These are phyloP conservation scores for Nephrotoma guestfalica DNA, from an alignment of 2,888 invertebrate species.

Conservation along the genomic window DNA sequence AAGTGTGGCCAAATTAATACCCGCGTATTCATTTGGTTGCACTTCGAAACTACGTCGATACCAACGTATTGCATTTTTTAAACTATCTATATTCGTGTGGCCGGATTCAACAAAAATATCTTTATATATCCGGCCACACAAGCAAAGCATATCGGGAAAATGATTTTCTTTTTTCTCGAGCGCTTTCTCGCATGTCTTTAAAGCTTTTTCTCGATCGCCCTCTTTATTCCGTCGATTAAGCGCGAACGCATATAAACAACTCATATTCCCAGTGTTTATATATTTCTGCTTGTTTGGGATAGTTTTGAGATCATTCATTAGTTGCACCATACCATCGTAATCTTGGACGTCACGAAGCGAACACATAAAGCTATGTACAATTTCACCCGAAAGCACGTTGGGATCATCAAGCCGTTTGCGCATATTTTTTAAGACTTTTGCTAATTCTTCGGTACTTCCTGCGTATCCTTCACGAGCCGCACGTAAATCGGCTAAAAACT, in stretches of 20 bases:
- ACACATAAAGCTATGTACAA: constrained; percentile 85
- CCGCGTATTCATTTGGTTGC: constrained; percentile 97
- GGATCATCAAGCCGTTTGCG: constrained; percentile 89
- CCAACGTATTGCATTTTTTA: constrained; percentile 92
- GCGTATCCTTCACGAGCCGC: constrained; percentile 79
- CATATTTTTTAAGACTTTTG: constrained; percentile 74
- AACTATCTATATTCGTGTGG: constrained; percentile 73
- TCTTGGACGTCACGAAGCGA: constrained; percentile 87
- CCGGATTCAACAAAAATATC: constrained; percentile 94
- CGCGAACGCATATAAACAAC: constrained; percentile 92
- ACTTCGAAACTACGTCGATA: constrained; percentile 95
- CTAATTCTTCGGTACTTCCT: constrained; percentile 55
- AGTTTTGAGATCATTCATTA: constrained; percentile 84
- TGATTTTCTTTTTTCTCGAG: constrained; percentile 86
- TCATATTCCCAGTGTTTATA: constrained; percentile 78
- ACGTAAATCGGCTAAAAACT: constrained; percentile 85
- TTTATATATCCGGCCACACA: constrained; percentile 95
- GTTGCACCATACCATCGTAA: constrained; percentile 93
- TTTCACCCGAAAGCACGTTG: constrained; percentile 89
- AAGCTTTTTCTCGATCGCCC: constrained; percentile 88
- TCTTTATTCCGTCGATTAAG: constrained; percentile 87
- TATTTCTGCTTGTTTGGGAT: constrained; percentile 80
- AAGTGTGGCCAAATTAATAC: constrained; percentile 94
- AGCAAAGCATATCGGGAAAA: constrained; percentile 93
- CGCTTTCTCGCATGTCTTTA: constrained; percentile 81